Evolutionary conservation across 2,888 invertebrate genomes (phyloP).

Genomic region (Eupithecia exiguata): DNA sequence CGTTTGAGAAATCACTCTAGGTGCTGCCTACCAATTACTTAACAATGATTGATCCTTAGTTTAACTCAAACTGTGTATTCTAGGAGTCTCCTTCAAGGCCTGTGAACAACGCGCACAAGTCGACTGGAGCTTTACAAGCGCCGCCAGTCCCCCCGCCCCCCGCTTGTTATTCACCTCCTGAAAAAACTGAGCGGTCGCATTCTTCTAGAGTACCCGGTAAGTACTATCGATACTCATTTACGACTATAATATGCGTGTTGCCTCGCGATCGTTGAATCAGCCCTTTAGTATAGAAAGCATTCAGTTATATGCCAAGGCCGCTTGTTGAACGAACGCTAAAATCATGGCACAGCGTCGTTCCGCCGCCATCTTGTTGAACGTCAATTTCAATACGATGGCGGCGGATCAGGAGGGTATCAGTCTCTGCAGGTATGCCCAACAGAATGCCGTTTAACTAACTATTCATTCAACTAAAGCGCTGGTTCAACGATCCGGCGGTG

Average conservation of each 20-base stretch:
- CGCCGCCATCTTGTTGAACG: neutral
- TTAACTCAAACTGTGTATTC: constrained; percentile 7
- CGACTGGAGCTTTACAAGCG: constrained; percentile 68
- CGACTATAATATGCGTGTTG: neutral
- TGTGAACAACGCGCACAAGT: constrained; percentile 63
- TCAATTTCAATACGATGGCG: neutral
- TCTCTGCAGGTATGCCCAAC: neutral
- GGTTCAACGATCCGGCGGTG: neutral
- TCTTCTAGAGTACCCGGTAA: constrained; percentile 54
- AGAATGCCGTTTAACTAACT: neutral
- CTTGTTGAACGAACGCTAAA: neutral
- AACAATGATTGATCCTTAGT: neutral
- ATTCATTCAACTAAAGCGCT: neutral
- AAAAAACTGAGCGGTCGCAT: constrained; percentile 45
- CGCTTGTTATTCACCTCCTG: constrained; percentile 63
- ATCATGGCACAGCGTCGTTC: neutral
- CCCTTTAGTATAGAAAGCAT: neutral
- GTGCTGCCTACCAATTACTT: neutral
- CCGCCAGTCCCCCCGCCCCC: constrained; percentile 78
- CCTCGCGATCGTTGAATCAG: neutral
- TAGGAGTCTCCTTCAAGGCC: constrained; percentile 45
- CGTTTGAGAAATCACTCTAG: neutral
- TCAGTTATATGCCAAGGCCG: neutral
- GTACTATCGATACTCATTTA: constrained; percentile 4
- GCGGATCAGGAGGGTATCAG: neutral